Evolutionary conservation across 2,888 invertebrate species (phyloP), one percentile per base, ranked within the genome.

Genomic region (Ecliptopera silaceata): DNA sequence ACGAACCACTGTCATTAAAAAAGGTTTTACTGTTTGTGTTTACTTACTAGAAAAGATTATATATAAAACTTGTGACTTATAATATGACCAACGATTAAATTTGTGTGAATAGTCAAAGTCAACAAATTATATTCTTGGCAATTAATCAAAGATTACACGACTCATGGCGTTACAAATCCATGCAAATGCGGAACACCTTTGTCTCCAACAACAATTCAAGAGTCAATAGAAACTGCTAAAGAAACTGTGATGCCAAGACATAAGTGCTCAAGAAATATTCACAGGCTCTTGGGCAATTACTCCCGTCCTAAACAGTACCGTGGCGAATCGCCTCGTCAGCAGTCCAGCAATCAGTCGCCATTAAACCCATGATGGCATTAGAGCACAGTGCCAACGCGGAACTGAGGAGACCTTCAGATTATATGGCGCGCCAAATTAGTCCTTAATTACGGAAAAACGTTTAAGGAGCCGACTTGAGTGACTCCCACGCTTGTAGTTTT

Each of bases 331-430:
- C 66, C 66, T 65, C 61, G 68, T 68, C 66, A 63, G 71, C 71
- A 61, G 74, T 73, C 64, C 66, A 63, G 70, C 70, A 63, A 76
- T 77, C 80, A 82, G 80, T 77, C 77, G 66, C 68, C 74, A 82
- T 84, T 85, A 82, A 79, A 80, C 82, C 88, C 80, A 84, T 80
- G 72, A 77, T 70, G 73, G 75, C 78, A 80, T 82, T 78, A 80
- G 68, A 77, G 74, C 69, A 75, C 67, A 68, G 64, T 70, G 63
- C 69, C 69, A 47, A 80, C 59, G 69, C 77, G 80, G 79, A 77
- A 79, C 72, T 65, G 66, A 68, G 71, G 66, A 63, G 61, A 70
- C 66, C 65, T 61, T 65, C 50, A 67, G 70, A 75, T 71, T 76
- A 72, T 71, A 70, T 60, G 70, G 65, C 63, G 59, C 56, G 65